Evolutionary conservation across 2,888 invertebrate genomes (phyloP).

Genomic region (Drosophila anomalata): DNA sequence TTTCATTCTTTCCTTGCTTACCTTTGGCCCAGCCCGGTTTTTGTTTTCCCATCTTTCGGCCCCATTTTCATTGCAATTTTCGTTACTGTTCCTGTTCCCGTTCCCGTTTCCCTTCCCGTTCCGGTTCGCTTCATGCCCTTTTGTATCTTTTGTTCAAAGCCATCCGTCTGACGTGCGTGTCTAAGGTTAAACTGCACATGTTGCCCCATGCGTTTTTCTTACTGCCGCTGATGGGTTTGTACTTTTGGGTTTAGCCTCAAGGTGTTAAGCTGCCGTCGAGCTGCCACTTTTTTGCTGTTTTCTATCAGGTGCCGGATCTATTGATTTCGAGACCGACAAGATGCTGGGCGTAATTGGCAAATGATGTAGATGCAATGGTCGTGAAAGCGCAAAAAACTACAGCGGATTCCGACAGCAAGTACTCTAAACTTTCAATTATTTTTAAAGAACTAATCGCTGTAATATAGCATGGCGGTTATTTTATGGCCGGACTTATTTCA

Average conservation of each 20-base stretch:
- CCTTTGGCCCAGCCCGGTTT: conserved; percentile 43
- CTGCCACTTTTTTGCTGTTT: conserved; percentile 28
- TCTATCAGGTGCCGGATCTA: conserved; percentile 20
- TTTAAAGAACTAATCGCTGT: too few species aligned
- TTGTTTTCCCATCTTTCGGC: conserved; percentile 22
- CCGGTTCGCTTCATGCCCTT: conserved; percentile 17
- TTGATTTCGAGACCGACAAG: conserved; percentile 30
- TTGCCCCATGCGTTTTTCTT: conserved; percentile 56
- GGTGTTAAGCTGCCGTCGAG: conserved; percentile 59
- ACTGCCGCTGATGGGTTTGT: conserved; percentile 45
- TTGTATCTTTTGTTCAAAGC: conserved; percentile 40
- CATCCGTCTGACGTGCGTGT: conserved; percentile 51
- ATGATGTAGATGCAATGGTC: conserved; percentile 35
- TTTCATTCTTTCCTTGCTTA: conserved; percentile 65
- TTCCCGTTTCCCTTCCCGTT: too few species aligned
- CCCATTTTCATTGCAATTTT: conserved; percentile 6
- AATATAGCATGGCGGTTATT: too few species aligned
- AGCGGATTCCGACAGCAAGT: not conserved
- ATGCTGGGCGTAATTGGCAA: conserved; percentile 44
- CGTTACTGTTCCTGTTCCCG: not conserved
- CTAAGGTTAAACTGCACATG: conserved; percentile 71
- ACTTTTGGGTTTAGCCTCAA: conserved; percentile 53
- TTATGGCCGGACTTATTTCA: too few species aligned
- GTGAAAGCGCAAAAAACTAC: too few species aligned
- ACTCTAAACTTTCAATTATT: too few species aligned